A percentile compares a stretch with the other conserved stretches of the same genome.
Conservation (phyloP, 2,888 invertebrate species). For the Epsilonema sp. region DNA sequence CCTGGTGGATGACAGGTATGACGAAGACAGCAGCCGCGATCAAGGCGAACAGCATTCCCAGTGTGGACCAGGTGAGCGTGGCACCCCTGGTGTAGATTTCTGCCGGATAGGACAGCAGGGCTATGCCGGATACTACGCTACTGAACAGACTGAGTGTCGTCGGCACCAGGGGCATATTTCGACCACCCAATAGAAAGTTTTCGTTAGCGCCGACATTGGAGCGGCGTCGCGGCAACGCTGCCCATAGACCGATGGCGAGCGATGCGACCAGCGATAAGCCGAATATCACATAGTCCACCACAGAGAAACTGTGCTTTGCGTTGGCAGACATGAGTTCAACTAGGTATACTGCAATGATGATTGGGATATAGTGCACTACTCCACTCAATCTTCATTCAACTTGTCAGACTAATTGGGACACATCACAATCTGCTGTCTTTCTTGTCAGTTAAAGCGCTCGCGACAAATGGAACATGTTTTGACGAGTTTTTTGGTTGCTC, state of each 20-base stretch:
- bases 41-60: constrained; percentile 2
- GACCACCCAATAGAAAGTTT: neutral
- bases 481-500: too few relatives aligned
- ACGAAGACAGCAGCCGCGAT: neutral
- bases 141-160: neutral
- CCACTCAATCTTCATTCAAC: too few relatives aligned
- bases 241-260: neutral
- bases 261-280: neutral
- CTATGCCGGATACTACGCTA: neutral
- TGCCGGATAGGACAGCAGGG: constrained; percentile 2
- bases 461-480: too few relatives aligned
- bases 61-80: constrained; percentile 3
- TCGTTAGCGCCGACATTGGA: neutral
- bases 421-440: too few relatives aligned
- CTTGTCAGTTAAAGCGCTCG: too few relatives aligned
- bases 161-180: neutral
- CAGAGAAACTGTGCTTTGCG: neutral
- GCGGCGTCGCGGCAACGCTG: neutral
- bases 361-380: too few relatives aligned
- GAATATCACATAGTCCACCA: neutral
- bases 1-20: constrained; percentile 3
- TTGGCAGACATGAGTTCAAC: too few relatives aligned
- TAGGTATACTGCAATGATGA: too few relatives aligned
- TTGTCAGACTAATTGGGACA: too few relatives aligned
- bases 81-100: constrained; percentile 5